phyloP scores from a whole-genome alignment of 2,113 vertebrate species.

The Cinclus cinclus region DNA sequence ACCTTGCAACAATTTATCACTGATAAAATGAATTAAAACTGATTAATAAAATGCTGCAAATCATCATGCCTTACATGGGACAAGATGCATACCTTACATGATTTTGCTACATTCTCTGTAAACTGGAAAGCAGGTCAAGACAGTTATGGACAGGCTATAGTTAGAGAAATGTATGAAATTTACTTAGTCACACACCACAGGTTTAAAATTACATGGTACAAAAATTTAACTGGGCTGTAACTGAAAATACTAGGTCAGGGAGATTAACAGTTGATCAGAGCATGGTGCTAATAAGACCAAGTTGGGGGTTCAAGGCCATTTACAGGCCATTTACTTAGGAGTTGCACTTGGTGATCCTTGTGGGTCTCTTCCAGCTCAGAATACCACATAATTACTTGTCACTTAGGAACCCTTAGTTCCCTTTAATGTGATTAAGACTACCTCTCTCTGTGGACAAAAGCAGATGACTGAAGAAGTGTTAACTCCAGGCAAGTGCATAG shows the following conservation, averaged over 20 bases:
- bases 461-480: neutral
- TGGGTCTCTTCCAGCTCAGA: neutral
- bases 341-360: neutral
- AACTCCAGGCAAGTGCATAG: neutral
- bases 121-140: neutral
- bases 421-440: neutral
- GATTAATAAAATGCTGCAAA: conserved; percentile 42
- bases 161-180: neutral
- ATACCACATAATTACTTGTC: neutral
- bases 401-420: neutral
- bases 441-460: neutral
- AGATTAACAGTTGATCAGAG: neutral
- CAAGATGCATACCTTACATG: neutral
- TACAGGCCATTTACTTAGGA: neutral
- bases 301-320: neutral
- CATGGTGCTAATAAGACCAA: too few relatives aligned
- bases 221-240: neutral
- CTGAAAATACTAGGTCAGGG: neutral
- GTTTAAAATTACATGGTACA: neutral
- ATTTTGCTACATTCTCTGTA: neutral
- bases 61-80: neutral
- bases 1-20: conserved; percentile 14
- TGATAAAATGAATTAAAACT: neutral
- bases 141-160: neutral
- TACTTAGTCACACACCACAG: neutral